Conservation (phyloP, 2,888 invertebrate species). For the Amphipyra tragopoginis region DNA sequence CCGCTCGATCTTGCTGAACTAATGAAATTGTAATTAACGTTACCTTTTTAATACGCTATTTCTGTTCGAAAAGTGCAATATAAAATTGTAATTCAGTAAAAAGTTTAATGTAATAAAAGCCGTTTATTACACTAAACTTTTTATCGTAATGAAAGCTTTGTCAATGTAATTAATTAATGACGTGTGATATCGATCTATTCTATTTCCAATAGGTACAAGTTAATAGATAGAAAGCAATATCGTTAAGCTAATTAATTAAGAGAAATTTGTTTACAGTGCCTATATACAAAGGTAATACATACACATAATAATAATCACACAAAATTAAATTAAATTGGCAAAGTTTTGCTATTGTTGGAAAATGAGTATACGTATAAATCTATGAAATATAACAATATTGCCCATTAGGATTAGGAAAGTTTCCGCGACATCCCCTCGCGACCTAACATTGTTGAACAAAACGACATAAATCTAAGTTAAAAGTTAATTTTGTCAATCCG, state of each 20-base stretch:
- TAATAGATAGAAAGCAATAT: slow-evolving; percentile 11
- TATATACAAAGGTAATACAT: slow-evolving; percentile 13
- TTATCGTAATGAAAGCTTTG: background rate
- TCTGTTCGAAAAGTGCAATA: slow-evolving; percentile 10
- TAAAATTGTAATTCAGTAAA: background rate
- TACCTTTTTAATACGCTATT: slow-evolving; percentile 38
- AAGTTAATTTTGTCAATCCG: slow-evolving; percentile 90
- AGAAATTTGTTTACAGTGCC: slow-evolving; percentile 12
- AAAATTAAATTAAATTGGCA: slow-evolving; percentile 34
- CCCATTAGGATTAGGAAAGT: slow-evolving; percentile 47
- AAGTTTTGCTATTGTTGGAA: slow-evolving; percentile 36
- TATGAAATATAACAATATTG: slow-evolving; percentile 49
- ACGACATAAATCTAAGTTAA: slow-evolving; percentile 88
- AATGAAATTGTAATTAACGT: slow-evolving; percentile 47
- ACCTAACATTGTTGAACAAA: slow-evolving; percentile 59
- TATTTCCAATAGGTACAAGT: slow-evolving; percentile 2
- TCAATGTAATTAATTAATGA: slow-evolving; percentile 1
- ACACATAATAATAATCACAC: background rate
- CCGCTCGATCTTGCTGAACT: slow-evolving; percentile 38
- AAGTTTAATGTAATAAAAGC: slow-evolving; percentile 7
- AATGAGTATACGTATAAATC: slow-evolving; percentile 32
- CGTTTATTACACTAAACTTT: background rate
- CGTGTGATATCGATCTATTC: slow-evolving; percentile 6
- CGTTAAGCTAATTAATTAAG: slow-evolving; percentile 24
- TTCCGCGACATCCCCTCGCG: slow-evolving; percentile 31